Conservation (phyloP, 2,113 vertebrate genomes). For the Oxyura jamaicensis region DNA sequence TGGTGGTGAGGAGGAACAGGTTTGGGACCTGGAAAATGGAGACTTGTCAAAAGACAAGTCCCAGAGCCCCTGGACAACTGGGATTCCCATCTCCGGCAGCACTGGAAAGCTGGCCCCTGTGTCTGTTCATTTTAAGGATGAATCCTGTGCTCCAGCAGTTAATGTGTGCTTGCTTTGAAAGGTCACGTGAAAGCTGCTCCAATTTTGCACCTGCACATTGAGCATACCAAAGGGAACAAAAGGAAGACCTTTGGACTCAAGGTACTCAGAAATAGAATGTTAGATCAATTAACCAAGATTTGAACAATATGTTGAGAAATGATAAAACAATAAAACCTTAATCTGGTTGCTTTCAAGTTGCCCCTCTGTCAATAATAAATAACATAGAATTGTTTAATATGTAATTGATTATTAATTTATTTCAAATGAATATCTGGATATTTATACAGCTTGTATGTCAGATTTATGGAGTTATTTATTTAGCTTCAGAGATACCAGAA, state of each 20-base stretch:
- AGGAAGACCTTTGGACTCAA: background rate
- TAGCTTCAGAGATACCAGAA: conserved; percentile 22
- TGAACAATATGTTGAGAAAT: background rate
- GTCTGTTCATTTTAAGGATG: background rate
- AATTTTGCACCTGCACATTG: background rate
- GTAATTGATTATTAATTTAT: conserved; percentile 62
- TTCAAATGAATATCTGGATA: conserved; percentile 25
- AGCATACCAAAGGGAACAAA: background rate
- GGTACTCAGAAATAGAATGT: background rate
- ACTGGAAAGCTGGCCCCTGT: background rate
- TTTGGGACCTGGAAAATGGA: background rate
- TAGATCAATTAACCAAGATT: background rate
- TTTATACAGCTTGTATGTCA: conserved; percentile 11
- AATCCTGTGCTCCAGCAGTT: background rate
- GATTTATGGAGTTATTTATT: conserved; percentile 48
- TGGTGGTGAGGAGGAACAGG: background rate
- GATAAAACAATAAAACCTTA: background rate
- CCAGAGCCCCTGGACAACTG: background rate
- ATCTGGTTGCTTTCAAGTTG: background rate
- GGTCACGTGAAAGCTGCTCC: background rate
- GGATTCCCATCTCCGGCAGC: background rate
- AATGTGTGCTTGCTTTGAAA: background rate
- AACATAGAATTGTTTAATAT: background rate
- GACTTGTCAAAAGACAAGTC: background rate
- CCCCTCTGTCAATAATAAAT: conserved; percentile 12